Percentiles rank a stretch among this genome's conserved stretches.
Conservation (phyloP, 2,888 invertebrate genomes). For the Empis livida region DNA sequence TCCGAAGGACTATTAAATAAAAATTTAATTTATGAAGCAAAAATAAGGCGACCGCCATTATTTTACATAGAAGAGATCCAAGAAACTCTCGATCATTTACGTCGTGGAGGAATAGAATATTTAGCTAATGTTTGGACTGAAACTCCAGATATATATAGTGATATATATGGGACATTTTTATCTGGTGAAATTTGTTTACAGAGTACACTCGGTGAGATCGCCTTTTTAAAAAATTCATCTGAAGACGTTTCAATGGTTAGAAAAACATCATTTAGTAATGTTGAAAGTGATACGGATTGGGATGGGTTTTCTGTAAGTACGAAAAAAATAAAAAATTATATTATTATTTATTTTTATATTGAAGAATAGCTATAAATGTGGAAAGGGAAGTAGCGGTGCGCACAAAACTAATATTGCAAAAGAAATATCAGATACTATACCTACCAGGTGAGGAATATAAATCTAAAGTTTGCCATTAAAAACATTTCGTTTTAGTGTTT, state of each 20-base stretch:
- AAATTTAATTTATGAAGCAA: background rate
- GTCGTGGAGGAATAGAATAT: slow-evolving; percentile 61
- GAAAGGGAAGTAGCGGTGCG: too few species aligned
- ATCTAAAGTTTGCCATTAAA: slow-evolving; percentile 29
- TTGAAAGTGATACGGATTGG: slow-evolving; percentile 63
- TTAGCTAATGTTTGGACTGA: slow-evolving; percentile 43
- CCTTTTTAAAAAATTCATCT: background rate
- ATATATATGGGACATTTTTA: background rate
- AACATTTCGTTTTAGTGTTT: slow-evolving; percentile 26
- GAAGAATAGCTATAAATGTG: too few species aligned
- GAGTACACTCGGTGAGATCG: too few species aligned
- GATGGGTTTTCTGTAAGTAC: slow-evolving; percentile 39
- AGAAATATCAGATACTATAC: background rate
- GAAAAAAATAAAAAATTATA: background rate
- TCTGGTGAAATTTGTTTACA: slow-evolving; percentile 13
- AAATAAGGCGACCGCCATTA: slow-evolving; percentile 46
- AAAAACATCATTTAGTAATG: slow-evolving; percentile 25
- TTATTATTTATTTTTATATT: too few species aligned
- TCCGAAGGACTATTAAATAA: slow-evolving; percentile 1
- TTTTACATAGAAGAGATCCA: slow-evolving; percentile 86
- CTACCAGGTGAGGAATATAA: slow-evolving; percentile 33
- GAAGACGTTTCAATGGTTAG: slow-evolving; percentile 29
- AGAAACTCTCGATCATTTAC: slow-evolving; percentile 65
- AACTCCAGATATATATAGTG: too few species aligned
- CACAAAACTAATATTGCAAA: background rate